phyloP scores from a whole-genome alignment of 2,797 vertebrate species.

The Coracias cyanogaster region DNA sequence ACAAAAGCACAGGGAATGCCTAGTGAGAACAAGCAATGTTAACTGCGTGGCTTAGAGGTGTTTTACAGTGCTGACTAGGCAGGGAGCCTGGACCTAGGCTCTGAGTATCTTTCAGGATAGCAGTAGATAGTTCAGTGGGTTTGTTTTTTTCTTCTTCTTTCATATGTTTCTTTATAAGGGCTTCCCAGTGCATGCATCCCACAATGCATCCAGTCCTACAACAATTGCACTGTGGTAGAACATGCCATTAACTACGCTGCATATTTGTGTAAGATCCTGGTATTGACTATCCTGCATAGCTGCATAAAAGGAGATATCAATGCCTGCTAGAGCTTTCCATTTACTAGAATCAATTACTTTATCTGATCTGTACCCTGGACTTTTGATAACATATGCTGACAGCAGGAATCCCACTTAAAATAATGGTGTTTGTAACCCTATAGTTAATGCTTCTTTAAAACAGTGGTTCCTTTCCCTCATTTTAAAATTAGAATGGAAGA shows the following conservation, averaged over 20 bases:
- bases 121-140: not conserved
- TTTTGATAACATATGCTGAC: not conserved
- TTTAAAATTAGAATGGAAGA: not conserved
- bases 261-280: not conserved
- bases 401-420: not conserved
- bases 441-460: not conserved
- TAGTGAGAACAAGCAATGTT: not conserved
- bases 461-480: not conserved
- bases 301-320: not conserved
- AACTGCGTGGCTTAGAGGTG: not conserved
- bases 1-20: not conserved
- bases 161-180: not conserved
- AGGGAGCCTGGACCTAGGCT: not conserved
- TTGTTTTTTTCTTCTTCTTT: not conserved
- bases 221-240: not conserved
- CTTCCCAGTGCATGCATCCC: not conserved
- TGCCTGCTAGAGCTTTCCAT: not conserved
- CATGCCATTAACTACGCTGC: not conserved
- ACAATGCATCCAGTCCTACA: not conserved
- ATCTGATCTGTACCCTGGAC: not conserved
- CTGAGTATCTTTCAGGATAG: not conserved
- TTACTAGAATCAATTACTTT: not conserved
- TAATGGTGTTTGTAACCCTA: not conserved
- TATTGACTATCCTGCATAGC: not conserved
- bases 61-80: not conserved